These are phyloP conservation scores for Mnemiopsis leidyi DNA, from an alignment of 37 sponge, comb jelly and placozoan species.

Conservation along the genomic window DNA sequence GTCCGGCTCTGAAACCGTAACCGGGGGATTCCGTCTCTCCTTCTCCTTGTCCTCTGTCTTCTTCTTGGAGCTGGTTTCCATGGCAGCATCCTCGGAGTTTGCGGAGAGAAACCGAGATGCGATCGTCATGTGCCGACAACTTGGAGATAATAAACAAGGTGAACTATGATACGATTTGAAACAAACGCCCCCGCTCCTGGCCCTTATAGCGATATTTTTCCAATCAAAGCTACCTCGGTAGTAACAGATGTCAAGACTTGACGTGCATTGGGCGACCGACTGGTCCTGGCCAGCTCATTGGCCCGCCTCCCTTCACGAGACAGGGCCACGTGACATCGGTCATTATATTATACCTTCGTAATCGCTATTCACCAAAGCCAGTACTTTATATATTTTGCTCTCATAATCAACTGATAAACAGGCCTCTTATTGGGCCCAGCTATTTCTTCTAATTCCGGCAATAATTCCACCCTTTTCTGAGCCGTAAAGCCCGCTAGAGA, in stretches of 20 bases:
- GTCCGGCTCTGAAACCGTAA: not conserved
- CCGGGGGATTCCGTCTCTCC: not conserved
- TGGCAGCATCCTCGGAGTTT: not conserved
- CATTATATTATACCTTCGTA: not conserved
- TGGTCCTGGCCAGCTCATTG: not conserved
- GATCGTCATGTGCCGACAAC: conserved; percentile 6
- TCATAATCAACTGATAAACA: not conserved
- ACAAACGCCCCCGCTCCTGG: not conserved
- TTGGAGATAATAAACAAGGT: not conserved
- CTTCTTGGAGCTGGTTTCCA: not conserved
- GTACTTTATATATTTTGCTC: not conserved
- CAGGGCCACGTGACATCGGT: not conserved
- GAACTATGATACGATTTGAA: not conserved
- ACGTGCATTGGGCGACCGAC: conserved; percentile 4
- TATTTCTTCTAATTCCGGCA: not conserved
- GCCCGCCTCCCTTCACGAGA: not conserved
- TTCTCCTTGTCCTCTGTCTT: not conserved
- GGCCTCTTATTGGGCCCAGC: not conserved
- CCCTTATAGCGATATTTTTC: conserved; percentile 49
- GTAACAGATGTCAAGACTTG: conserved; percentile 1
- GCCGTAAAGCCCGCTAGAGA: not conserved
- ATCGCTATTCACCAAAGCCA: not conserved
- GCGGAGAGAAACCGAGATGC: conserved; percentile 25
- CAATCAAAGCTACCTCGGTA: not conserved
- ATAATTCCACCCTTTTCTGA: not conserved